Evolutionary conservation across 2,797 vertebrate genomes (phyloP).

Genomic region (Spinus olivaceus): DNA sequence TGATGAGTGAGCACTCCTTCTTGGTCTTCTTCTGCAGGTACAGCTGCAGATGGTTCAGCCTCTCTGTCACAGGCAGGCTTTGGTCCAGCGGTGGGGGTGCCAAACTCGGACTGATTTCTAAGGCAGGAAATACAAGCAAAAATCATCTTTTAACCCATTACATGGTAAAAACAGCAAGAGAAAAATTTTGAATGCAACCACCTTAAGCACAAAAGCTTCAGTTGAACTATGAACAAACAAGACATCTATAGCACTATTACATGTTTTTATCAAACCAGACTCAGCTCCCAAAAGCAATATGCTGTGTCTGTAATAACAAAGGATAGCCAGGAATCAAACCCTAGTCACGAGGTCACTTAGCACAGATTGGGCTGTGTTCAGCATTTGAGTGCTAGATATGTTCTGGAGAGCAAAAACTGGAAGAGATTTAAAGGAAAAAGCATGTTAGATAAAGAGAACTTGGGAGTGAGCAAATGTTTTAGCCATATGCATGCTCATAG

Average conservation of each 20-base stretch:
- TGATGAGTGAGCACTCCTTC: conserved; percentile 65
- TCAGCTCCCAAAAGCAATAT: not conserved
- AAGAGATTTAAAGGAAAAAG: not conserved
- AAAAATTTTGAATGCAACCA: not conserved
- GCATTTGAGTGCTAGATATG: not conserved
- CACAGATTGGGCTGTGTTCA: not conserved
- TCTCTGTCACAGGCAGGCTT: conserved; percentile 80
- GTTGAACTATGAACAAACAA: not conserved
- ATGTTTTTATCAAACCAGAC: not conserved
- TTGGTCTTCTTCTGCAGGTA: conserved; percentile 73
- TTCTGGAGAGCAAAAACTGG: not conserved
- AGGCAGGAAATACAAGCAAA: not conserved
- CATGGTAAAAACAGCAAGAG: not conserved
- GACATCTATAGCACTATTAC: not conserved
- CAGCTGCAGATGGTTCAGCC: conserved; percentile 78
- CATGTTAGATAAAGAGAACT: not conserved
- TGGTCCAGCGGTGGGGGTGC: conserved; percentile 89
- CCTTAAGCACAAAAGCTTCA: not conserved
- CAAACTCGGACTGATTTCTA: conserved; percentile 88
- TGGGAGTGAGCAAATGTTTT: not conserved
- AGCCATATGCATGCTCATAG: not conserved
- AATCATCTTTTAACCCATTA: not conserved
- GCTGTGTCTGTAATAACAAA: not conserved
- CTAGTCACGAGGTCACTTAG: not conserved
- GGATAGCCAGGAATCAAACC: not conserved